Percentiles rank a stretch among this genome's conserved stretches.
These are phyloP conservation scores for Limnephilus rhombicus DNA, from an alignment of 2,888 invertebrate species.

Conservation along the genomic window DNA sequence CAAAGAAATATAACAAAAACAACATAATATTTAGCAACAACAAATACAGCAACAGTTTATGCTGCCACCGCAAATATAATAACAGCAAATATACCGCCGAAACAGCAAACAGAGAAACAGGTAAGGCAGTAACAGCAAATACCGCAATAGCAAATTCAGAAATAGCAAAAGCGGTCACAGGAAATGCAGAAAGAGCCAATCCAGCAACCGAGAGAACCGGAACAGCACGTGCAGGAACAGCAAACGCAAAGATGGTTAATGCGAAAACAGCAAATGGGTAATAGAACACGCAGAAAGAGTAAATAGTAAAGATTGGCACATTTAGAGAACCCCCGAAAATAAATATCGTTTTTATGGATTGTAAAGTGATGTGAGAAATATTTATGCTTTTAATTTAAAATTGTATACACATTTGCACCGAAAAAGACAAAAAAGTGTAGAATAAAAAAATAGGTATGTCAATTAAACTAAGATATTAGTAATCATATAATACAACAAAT, in stretches of 20 bases:
- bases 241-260: background rate
- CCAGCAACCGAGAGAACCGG: background rate
- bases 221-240: background rate
- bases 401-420: too few species aligned
- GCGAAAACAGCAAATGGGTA: background rate
- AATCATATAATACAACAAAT: too few species aligned
- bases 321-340: too few species aligned
- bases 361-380: too few species aligned
- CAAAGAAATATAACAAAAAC: background rate
- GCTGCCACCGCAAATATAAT: background rate
- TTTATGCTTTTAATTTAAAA: too few species aligned
- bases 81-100: background rate
- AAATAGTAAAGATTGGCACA: too few species aligned
- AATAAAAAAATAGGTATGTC: too few species aligned
- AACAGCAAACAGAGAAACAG: background rate
- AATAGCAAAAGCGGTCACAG: background rate
- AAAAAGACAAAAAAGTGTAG: too few species aligned
- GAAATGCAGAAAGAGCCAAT: background rate
- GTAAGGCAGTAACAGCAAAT: background rate
- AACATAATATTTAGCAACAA: background rate
- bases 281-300: too few species aligned
- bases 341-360: too few species aligned
- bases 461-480: too few species aligned
- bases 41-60: background rate
- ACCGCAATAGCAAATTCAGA: background rate